phyloP scores from a whole-genome alignment of 2,888 invertebrate genomes.

The Parasteatoda lunata region DNA sequence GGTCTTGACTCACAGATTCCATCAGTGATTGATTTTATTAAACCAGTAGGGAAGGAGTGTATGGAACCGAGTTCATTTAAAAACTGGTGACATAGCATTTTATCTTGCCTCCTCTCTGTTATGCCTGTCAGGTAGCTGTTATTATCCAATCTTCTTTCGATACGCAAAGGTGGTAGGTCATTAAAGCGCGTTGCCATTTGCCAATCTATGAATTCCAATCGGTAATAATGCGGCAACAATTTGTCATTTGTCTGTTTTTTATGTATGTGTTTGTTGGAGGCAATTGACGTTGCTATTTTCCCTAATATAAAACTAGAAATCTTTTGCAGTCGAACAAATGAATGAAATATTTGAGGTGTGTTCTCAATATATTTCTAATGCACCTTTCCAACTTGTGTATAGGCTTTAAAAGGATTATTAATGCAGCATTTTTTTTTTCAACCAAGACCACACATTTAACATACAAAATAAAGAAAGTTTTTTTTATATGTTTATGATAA shows the following conservation, averaged over 20 bases:
- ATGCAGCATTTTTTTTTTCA: background rate
- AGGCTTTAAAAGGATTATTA: background rate
- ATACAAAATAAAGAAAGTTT: no score
- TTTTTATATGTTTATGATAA: no score
- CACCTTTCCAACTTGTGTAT: background rate
- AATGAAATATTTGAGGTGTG: background rate
- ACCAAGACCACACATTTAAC: background rate
- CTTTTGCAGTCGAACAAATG: background rate
- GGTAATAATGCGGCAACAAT: background rate
- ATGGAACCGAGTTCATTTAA: background rate
- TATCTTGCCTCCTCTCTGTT: background rate
- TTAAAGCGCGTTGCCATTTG: constrained; percentile 2
- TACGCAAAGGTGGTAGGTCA: background rate
- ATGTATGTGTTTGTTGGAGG: background rate
- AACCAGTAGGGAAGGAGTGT: background rate
- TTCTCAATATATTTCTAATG: background rate
- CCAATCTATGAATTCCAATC: background rate
- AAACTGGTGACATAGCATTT: constrained; percentile 2
- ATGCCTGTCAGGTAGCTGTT: background rate
- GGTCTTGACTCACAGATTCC: background rate
- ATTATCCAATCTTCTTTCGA: constrained; percentile 2
- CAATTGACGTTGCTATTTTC: background rate
- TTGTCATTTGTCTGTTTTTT: background rate
- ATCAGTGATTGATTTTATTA: background rate
- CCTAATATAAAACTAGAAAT: background rate